phyloP scores from a whole-genome alignment of 2,113 vertebrate genomes.

The Telmatochromis sp. region DNA sequence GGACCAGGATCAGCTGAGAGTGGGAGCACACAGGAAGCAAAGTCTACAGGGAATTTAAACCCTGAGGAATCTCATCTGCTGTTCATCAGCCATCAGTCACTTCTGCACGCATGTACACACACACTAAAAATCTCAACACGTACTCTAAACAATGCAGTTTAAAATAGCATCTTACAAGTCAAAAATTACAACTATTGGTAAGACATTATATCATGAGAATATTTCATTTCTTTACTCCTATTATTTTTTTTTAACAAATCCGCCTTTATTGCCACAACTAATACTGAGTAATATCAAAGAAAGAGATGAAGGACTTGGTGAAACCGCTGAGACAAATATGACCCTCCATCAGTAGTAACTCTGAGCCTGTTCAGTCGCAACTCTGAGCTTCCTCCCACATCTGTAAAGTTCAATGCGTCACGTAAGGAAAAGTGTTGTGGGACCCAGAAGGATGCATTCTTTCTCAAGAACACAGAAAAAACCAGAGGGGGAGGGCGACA shows the following conservation, averaged over 20 bases:
- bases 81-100: conserved; percentile 55
- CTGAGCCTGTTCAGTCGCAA: not conserved
- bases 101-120: not conserved
- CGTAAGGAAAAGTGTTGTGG: conserved; percentile 47
- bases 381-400: conserved; percentile 19
- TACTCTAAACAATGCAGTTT: conserved; percentile 11
- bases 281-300: not conserved
- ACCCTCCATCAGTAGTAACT: not conserved
- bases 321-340: not conserved
- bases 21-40: conserved; percentile 61
- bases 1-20: conserved; percentile 14
- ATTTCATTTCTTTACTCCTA: not conserved
- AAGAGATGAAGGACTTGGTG: not conserved
- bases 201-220: not conserved
- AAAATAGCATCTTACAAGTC: conserved; percentile 24
- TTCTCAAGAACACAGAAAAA: conserved; percentile 46
- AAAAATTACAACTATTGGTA: not conserved
- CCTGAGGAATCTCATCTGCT: conserved; percentile 66
- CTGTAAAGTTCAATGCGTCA: conserved; percentile 14
- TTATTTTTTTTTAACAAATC: not conserved
- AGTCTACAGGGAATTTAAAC: conserved; percentile 63
- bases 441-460: conserved; percentile 54
- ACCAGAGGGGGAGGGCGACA: not conserved
- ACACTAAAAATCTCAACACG: not conserved
- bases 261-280: not conserved